phyloP scores from a whole-genome alignment of 2,888 invertebrate genomes.

The Podotricha telesiphe region DNA sequence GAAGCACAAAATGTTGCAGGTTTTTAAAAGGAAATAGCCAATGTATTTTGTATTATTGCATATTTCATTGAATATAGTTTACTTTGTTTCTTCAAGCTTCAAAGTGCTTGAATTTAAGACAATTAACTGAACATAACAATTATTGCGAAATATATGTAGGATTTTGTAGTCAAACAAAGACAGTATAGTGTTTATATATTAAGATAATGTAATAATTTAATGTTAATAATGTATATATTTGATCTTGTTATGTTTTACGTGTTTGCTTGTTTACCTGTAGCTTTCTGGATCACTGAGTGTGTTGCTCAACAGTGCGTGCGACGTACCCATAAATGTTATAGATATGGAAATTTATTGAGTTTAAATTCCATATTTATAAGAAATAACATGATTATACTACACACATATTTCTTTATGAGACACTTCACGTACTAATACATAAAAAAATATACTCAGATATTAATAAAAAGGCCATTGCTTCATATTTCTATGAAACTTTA shows the following conservation, averaged over 20 bases:
- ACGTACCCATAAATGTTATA: conserved; percentile 12
- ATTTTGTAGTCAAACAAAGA: too few relatives aligned
- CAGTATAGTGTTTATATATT: too few relatives aligned
- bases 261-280: conserved; percentile 33
- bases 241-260: conserved; percentile 17
- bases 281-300: conserved; percentile 43
- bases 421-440: background rate
- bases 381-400: background rate
- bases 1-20: too few relatives aligned
- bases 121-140: too few relatives aligned
- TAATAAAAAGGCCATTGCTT: too few relatives aligned
- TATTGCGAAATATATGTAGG: too few relatives aligned
- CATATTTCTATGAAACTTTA: too few relatives aligned
- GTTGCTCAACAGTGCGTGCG: conserved; percentile 39
- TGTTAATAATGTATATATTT: background rate
- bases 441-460: background rate
- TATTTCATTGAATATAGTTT: too few relatives aligned
- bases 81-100: too few relatives aligned
- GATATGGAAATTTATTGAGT: conserved; percentile 4
- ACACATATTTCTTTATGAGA: background rate
- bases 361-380: conserved; percentile 12
- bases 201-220: background rate
- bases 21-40: too few relatives aligned
- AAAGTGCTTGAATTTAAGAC: too few relatives aligned
- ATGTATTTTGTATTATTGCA: too few relatives aligned